A percentile compares a stretch with the other conserved stretches of the same genome.
phyloP scores from a whole-genome alignment of 2,888 invertebrate species.

The Miltochrista miniata region DNA sequence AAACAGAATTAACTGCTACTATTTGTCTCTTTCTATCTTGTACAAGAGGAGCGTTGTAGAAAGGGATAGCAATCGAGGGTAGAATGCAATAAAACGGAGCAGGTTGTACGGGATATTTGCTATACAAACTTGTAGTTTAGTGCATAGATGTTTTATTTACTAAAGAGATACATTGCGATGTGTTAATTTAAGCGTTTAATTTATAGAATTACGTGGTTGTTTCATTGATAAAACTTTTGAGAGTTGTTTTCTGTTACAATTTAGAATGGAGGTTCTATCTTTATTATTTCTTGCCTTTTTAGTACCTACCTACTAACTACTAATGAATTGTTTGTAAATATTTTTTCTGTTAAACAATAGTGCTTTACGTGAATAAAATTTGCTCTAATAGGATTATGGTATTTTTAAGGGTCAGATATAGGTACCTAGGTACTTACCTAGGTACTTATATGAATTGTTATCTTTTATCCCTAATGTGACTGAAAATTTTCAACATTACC shows the following conservation, averaged over 20 bases:
- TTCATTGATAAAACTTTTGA: conserved; percentile 5
- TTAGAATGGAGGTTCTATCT: no score
- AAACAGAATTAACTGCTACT: conserved; percentile 63
- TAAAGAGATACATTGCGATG: conserved; percentile 51
- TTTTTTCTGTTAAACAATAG: no score
- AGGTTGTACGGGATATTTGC: conserved; percentile 64
- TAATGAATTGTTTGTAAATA: no score
- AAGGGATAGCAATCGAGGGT: conserved; percentile 49
- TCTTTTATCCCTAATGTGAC: no score
- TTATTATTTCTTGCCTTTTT: no score
- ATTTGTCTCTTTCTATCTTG: conserved; percentile 56
- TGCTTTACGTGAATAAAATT: no score
- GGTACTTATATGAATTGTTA: no score
- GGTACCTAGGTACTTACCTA: no score
- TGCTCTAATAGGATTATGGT: no score
- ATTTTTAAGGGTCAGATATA: no score
- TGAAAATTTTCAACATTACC: no score
- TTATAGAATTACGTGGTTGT: conserved; percentile 52
- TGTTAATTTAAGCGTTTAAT: conserved; percentile 68
- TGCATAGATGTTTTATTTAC: conserved; percentile 63
- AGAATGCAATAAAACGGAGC: conserved; percentile 70
- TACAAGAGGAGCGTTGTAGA: conserved; percentile 39
- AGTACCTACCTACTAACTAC: no score
- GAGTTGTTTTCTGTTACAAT: not conserved
- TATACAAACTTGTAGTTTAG: conserved; percentile 57